Conservation (phyloP, 1,140 invertebrate genomes). For the Scaptomyza graminum region DNA sequence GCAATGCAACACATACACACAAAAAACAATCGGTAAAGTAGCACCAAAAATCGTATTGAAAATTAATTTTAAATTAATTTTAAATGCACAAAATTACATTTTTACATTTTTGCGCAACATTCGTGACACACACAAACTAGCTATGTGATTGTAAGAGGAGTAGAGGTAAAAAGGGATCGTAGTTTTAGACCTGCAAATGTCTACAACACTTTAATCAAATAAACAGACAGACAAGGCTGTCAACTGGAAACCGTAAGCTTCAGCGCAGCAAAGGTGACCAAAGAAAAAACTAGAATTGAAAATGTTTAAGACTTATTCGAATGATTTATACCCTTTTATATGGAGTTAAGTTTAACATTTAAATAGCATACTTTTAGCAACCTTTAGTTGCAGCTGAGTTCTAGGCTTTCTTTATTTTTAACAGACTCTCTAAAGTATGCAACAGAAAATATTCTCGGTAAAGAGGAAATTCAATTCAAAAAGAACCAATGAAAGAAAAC, state of each 20-base stretch:
- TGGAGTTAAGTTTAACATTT: background rate
- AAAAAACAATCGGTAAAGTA: conserved; percentile 36
- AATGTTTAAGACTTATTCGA: conserved; percentile 3
- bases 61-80: conserved; percentile 81
- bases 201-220: conserved; percentile 57
- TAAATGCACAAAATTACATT: conserved; percentile 74
- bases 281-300: background rate
- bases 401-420: background rate
- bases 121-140: conserved; percentile 60
- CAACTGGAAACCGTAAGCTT: conserved; percentile 42
- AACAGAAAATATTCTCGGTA: background rate
- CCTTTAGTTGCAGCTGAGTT: background rate
- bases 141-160: background rate
- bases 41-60: conserved; percentile 68
- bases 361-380: conserved; percentile 23
- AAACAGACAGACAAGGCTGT: conserved; percentile 52
- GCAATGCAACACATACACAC: conserved; percentile 10
- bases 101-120: conserved; percentile 64
- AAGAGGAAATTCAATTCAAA: too few relatives aligned
- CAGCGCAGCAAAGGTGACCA: conserved; percentile 8
- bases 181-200: conserved; percentile 48
- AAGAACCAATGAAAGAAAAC: background rate
- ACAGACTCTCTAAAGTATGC: conserved; percentile 23
- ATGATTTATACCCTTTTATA: conserved; percentile 11
- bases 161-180: background rate